phyloP scores from a whole-genome alignment of 2,797 vertebrate species.

The Cyprinella venusta region DNA sequence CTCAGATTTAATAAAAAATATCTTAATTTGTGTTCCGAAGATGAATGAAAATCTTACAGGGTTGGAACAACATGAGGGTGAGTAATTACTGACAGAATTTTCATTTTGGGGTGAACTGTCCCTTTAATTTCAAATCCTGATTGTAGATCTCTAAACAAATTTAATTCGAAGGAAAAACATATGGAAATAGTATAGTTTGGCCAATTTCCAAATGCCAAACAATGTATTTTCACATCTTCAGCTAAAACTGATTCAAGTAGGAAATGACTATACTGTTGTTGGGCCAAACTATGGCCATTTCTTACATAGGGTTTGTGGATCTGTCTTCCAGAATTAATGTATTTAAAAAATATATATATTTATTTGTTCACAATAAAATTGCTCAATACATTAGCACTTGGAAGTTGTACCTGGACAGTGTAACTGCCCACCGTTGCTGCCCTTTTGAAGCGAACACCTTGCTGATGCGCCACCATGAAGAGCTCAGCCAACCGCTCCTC shows the following conservation, averaged over 20 bases:
- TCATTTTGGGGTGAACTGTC: too few species aligned
- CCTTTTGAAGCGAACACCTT: constrained; percentile 86
- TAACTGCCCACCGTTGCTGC: constrained; percentile 91
- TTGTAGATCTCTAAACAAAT: neutral
- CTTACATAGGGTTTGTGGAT: neutral
- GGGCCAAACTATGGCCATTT: neutral
- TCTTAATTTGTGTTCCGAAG: too few species aligned
- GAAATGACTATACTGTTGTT: neutral
- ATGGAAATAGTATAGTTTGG: neutral
- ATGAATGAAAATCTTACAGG: too few species aligned
- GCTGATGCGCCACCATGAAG: constrained; percentile 90
- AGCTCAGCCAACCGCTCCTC: constrained; percentile 93
- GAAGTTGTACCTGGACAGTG: constrained; percentile 88
- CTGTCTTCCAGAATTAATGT: neutral
- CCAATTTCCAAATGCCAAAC: neutral
- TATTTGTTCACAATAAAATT: neutral
- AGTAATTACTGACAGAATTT: too few species aligned
- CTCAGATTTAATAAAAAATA: too few species aligned
- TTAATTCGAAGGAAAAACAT: neutral
- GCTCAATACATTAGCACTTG: neutral
- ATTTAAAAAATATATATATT: neutral
- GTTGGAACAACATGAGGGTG: too few species aligned
- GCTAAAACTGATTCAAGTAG: too few species aligned
- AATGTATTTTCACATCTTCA: too few species aligned
- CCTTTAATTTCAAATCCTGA: too few species aligned